Evolutionary conservation across 2,797 vertebrate genomes (phyloP).

Genomic region (Esox masquinongy): DNA sequence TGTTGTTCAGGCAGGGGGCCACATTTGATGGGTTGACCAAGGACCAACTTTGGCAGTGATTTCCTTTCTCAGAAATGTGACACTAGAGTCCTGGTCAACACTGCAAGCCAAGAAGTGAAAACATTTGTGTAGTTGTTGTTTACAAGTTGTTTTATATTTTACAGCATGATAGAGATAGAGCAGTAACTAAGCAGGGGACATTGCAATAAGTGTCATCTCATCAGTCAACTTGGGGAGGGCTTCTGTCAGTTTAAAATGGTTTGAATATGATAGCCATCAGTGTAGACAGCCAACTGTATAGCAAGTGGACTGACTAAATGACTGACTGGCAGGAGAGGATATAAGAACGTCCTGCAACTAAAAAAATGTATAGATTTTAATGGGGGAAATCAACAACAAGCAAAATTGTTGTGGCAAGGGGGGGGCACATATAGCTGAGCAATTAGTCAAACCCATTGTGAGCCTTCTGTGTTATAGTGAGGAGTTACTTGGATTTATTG

Average conservation of each 20-base stretch:
- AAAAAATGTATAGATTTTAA: slow-evolving; percentile 57
- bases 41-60: background rate
- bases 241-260: slow-evolving; percentile 74
- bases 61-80: background rate
- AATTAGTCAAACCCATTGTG: too few species aligned
- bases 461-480: too few species aligned
- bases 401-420: slow-evolving; percentile 25
- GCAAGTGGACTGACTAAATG: slow-evolving; percentile 52
- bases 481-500: slow-evolving; percentile 12
- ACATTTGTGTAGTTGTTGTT: background rate
- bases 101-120: background rate
- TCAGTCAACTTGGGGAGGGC: slow-evolving; percentile 72
- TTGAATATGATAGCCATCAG: slow-evolving; percentile 74
- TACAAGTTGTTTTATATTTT: slow-evolving; percentile 31
- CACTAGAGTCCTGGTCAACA: background rate
- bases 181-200: slow-evolving; percentile 54
- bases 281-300: slow-evolving; percentile 46
- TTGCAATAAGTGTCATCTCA: slow-evolving; percentile 67
- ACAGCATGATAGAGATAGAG: slow-evolving; percentile 15
- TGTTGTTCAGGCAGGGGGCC: background rate
- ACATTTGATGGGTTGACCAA: background rate
- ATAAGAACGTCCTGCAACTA: slow-evolving; percentile 52
- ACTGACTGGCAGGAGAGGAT: slow-evolving; percentile 25
- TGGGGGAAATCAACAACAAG: slow-evolving; percentile 60
- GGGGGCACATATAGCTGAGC: slow-evolving; percentile 17